Percentiles rank a stretch among this genome's conserved stretches.
Conservation (phyloP, 1,140 invertebrate species). For the Lordiphosa mommai region DNA sequence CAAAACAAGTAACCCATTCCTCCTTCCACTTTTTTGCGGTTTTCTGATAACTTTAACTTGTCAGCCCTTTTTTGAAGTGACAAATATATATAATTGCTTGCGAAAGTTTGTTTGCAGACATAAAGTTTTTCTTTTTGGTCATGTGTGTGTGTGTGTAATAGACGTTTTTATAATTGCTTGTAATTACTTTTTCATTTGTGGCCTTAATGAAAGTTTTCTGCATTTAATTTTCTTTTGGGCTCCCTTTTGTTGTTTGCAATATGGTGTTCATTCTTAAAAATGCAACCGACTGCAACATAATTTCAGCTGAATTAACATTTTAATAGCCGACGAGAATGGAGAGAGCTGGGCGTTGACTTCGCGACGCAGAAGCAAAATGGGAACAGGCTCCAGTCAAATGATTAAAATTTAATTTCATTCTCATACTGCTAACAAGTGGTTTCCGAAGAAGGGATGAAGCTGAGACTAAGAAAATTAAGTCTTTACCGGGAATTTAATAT, state of each 20-base stretch:
- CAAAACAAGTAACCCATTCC: constrained; percentile 28
- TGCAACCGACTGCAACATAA: constrained; percentile 26
- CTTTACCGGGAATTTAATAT: no score
- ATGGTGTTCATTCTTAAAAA: constrained; percentile 15
- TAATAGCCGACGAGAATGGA: constrained; percentile 10
- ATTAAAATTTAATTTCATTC: constrained; percentile 46
- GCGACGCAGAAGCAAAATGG: constrained; percentile 1
- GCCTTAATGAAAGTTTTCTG: constrained; percentile 27
- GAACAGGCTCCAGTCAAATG: constrained; percentile 7
- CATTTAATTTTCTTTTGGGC: background rate
- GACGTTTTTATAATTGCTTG: constrained; percentile 60
- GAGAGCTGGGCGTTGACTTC: background rate
- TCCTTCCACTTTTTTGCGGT: constrained; percentile 23
- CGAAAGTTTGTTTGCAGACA: constrained; percentile 51
- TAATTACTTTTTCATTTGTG: constrained; percentile 61
- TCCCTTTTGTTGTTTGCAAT: background rate
- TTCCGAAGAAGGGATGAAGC: background rate
- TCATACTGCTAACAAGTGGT: constrained; percentile 3
- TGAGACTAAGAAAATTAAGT: background rate
- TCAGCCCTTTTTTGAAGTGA: constrained; percentile 68
- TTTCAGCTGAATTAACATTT: constrained; percentile 52
- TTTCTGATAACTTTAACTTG: constrained; percentile 52
- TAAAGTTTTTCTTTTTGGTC: constrained; percentile 44
- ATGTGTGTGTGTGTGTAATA: constrained; percentile 64
- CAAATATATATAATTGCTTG: constrained; percentile 74